Percentiles rank a stretch among this genome's conserved stretches.
phyloP scores from a whole-genome alignment of 2,797 vertebrate genomes.

The Phrynocephalus guinanensis region DNA sequence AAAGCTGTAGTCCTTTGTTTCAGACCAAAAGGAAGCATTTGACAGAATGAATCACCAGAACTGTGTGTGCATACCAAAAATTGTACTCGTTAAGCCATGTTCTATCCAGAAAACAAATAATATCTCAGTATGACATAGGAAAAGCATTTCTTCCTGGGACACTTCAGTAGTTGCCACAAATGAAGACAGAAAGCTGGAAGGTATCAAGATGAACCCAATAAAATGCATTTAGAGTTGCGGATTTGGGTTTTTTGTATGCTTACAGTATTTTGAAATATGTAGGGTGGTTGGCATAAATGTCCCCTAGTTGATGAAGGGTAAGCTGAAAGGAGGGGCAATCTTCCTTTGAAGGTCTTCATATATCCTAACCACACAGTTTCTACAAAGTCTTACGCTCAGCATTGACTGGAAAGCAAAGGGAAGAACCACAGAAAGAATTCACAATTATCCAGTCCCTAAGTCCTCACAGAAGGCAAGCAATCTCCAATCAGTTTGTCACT shows the following conservation, averaged over 20 bases:
- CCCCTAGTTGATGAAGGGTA: neutral
- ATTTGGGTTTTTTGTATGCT: neutral
- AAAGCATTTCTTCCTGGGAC: neutral
- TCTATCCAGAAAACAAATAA: neutral
- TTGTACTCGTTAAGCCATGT: constrained; percentile 5
- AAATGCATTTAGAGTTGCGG: neutral
- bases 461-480: neutral
- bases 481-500: neutral
- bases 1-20: neutral
- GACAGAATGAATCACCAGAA: neutral
- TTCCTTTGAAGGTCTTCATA: neutral
- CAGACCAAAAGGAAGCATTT: neutral
- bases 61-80: neutral
- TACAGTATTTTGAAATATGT: neutral
- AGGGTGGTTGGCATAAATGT: neutral
- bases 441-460: neutral
- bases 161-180: neutral
- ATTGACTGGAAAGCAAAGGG: neutral
- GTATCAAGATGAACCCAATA: neutral
- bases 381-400: neutral
- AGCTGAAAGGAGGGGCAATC: neutral
- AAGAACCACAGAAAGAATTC: neutral
- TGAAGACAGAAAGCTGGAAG: neutral
- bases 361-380: neutral
- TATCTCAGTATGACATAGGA: neutral